Evolutionary conservation across 2,888 invertebrate genomes (phyloP), one percentile per base, ranked within the genome.

Genomic region (Polietes domitor): DNA sequence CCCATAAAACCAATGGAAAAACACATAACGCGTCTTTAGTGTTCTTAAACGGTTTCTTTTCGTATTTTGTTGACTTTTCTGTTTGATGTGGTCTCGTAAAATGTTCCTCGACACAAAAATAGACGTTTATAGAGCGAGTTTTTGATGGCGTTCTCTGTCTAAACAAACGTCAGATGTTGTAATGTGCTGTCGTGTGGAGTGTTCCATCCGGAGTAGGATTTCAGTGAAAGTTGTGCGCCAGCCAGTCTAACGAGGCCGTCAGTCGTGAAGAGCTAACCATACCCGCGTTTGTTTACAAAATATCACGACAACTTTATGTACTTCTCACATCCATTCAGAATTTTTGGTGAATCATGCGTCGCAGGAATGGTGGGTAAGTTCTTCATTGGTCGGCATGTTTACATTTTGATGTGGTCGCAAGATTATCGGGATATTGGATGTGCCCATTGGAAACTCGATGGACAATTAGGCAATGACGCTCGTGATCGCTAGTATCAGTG

Each of bases 231-330:
- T 58, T 58, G 43, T 81, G 84, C 84, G 84, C 84, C 84, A 84
- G 28, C 70, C 81, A 61, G 84, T 84, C 84, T 84, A 79, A 75
- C n/a, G n/a, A n/a, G n/a, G 63, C 72, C 58, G 68, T 63, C 63
- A 28, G 78, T 32, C 63, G 53, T 37, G 12, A 61, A 41, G 24
- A 71, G 71, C 65, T 43, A 58, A 2, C 58, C 21, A 61, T 4
- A 24, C 61, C 15, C 9, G 28, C 24, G 17, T 65, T 65, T 65
- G 65, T 65, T 65, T 65, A 65, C 41, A 37, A 43, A 68, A 68
- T 2, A 68, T 68, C 12, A 68, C 37, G 68, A 68, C 43, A 68
- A 43, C 21, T 65, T 63, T 63, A 32, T 63, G 63, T 32, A 63
- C 63, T 32, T 7, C 28, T 63, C 37, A 32, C 19, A 41, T 37